Percentiles rank a stretch among this genome's conserved stretches.
These are phyloP conservation scores for Subacronicta megacephala DNA, from an alignment of 2,888 invertebrate genomes.

Conservation along the genomic window DNA sequence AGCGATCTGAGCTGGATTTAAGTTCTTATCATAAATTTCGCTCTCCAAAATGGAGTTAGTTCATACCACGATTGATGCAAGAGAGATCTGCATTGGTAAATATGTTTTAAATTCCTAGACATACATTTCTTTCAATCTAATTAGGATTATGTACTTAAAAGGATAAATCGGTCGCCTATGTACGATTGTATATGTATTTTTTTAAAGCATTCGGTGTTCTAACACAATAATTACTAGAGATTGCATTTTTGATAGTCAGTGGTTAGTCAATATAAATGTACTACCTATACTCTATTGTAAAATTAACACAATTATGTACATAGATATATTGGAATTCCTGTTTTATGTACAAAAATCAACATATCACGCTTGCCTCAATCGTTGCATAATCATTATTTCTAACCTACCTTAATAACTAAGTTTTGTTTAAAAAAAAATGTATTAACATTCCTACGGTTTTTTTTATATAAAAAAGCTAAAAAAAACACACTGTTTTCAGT, in stretches of 20 bases:
- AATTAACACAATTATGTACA: conserved; percentile 22
- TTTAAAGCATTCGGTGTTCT: no score
- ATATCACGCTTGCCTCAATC: conserved; percentile 24
- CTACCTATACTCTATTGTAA: conserved; percentile 16
- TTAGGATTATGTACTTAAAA: neutral
- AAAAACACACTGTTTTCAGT: conserved; percentile 72
- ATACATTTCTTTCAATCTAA: conserved; percentile 12
- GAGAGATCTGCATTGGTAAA: conserved; percentile 8
- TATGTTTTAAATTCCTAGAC: conserved; percentile 27
- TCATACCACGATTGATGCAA: conserved; percentile 44
- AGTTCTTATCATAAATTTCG: conserved; percentile 55
- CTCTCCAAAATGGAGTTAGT: conserved; percentile 56
- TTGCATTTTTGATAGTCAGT: conserved; percentile 6
- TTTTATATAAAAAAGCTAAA: conserved; percentile 77
- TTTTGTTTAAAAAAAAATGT: conserved; percentile 73
- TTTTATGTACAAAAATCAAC: conserved; percentile 21
- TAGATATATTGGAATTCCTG: conserved; percentile 2
- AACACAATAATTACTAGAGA: conserved; percentile 33
- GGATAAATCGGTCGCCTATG: neutral
- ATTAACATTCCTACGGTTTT: conserved; percentile 71
- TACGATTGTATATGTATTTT: neutral
- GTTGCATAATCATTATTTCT: conserved; percentile 40
- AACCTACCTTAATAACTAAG: conserved; percentile 67
- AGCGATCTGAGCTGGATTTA: conserved; percentile 63
- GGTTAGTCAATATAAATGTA: conserved; percentile 6